Conservation (phyloP, 1,140 invertebrate genomes). For the Carposina sasakii region DNA sequence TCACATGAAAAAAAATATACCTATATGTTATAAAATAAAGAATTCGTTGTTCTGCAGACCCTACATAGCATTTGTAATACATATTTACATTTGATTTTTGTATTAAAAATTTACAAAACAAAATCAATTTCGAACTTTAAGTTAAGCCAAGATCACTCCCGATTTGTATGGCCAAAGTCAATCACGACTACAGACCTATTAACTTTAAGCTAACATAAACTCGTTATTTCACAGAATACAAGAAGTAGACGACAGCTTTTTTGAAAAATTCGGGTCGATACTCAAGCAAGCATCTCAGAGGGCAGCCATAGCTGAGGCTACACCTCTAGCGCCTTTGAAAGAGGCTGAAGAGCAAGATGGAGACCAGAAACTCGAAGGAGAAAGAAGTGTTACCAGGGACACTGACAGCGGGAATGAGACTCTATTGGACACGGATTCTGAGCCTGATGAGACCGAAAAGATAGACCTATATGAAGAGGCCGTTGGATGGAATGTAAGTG, state of each 20-base stretch:
- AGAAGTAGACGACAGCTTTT: slow-evolving; percentile 85
- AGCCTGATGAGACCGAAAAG: slow-evolving; percentile 72
- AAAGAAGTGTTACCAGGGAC: slow-evolving; percentile 51
- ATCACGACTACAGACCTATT: no score
- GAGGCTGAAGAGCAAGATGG: slow-evolving; percentile 59
- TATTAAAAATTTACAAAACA: no score
- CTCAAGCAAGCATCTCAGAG: slow-evolving; percentile 77
- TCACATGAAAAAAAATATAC: no score
- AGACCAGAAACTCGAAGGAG: slow-evolving; percentile 57
- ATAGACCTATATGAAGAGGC: slow-evolving; percentile 74
- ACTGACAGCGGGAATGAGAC: slow-evolving; percentile 73
- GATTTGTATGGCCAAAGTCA: no score
- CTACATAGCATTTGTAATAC: no score
- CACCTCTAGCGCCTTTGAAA: slow-evolving; percentile 69
- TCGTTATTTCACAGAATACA: slow-evolving; percentile 76
- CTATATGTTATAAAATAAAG: no score
- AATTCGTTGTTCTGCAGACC: no score
- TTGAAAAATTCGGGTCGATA: slow-evolving; percentile 84
- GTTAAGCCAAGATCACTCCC: no score
- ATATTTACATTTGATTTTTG: no score
- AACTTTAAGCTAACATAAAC: not conserved
- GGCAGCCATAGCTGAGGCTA: slow-evolving; percentile 67
- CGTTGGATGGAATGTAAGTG: slow-evolving; percentile 82
- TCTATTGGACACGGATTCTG: slow-evolving; percentile 70
- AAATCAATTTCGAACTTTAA: no score